Base-by-base conservation (phyloP, 37 sponge, comb jelly and placozoan species). In the Petrosia ficiformis region DNA sequence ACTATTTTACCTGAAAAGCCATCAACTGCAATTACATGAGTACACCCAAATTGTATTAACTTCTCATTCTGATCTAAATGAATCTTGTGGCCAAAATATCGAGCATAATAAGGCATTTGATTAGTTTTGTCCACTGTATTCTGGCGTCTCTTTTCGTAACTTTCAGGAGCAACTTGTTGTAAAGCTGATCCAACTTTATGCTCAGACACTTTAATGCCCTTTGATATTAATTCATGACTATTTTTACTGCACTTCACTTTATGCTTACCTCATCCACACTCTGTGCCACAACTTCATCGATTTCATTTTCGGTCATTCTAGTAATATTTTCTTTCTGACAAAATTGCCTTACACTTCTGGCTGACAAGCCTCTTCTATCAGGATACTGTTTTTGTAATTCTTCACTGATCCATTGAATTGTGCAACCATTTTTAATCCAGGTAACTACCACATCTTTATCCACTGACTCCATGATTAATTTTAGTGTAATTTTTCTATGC, bases 21-120 rank as follows among this genome's bases (percentile, higher is more conserved):
- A 71, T 84, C 85, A 44, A 67, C 43, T 25, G 77, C 77, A 40
- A 28, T 29, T 39, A 77, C 78, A 28, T 84, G 77, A 5, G 85
- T 84, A 30, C 69, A 77, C 6, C 85, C 85, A 69, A 57, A 84
- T 72, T 67, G 77, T 2, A 77, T 71, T 29, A 84, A 59, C 40
- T 84, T 84, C 44, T 84, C 85, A 59, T 84, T 84, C 70, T 84
- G 85, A 28, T 84, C 78, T 2, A 84, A 4, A 43, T 84, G 85
- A 1, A 84, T 2, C 65, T 84, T 84, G 41, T 84, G 85, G 21
- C 85, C 85, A 69, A 77, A 77, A 42, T 84, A 84, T 33, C 70
- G 61, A 39, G 85, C 77, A 44, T 33, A 63, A 40, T 84, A 84
- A 42, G 85, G 85, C 8, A 67, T 36, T 39, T 75, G 83, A 74